Evolutionary conservation across 2,113 vertebrate genomes (phyloP), one percentile per base, ranked within the genome.

Genomic region (Loxodonta africana): DNA sequence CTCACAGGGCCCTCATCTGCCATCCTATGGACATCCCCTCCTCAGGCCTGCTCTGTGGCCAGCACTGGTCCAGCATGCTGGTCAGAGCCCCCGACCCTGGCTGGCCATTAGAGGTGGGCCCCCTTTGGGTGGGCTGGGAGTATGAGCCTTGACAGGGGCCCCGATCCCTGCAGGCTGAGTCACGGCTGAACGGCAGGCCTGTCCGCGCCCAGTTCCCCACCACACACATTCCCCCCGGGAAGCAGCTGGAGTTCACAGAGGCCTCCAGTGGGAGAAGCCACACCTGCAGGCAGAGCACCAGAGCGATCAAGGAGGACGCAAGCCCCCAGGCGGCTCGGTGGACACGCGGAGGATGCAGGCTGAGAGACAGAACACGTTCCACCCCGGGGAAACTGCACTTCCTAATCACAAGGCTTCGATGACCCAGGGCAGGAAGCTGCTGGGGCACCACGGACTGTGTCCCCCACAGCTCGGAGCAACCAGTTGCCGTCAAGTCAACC

Each of bases 1-100:
- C 7, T n/a, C 14, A 2, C 51, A 23, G 8, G 9, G 20, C 1
- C 6, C 67, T 2, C 2, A 8, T 0, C 60, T 62, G 60, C 7
- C 18, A 62, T 62, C 60, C 21, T 1, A 21, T 6, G 18, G 9
- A 62, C 7, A 7, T 26, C 15, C 63, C 63, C 63, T 11, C 25
- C 63, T 28, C 63, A 65, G 5, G 5, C 62, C 62, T 6, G 62
- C 6, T 57, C 62, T 20, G 23, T 9, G 6, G 10, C 71, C 5
- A 0, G 51, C 5, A 33, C 12, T 28, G 17, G 10, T 17, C n/a
- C 62, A 1, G 15, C 6, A 6, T 15, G 51, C 46, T 9, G 28
- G 46, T 4, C 48, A 10, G 48, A 48, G 48, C 48, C 48, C 48
- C 7, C 48, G 6, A 10, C 48, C 48, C 48, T 48, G 48, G 48